These are phyloP conservation scores for Maniola hyperantus DNA, from an alignment of 2,888 invertebrate species.

Conservation along the genomic window DNA sequence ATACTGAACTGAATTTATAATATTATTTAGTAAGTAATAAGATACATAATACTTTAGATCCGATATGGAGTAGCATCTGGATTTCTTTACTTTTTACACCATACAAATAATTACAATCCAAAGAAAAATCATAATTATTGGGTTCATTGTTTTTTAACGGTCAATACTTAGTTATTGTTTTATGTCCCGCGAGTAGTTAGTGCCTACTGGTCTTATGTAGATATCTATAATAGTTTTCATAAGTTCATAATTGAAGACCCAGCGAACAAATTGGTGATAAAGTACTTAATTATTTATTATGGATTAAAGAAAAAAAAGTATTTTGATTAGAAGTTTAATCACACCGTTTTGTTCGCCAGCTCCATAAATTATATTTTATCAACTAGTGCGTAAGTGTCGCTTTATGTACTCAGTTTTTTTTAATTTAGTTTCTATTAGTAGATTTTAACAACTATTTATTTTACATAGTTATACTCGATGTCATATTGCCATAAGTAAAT, in stretches of 20 bases:
- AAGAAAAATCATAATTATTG: slow-evolving; percentile 13
- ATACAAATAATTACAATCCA: slow-evolving; percentile 20
- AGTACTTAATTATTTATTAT: too few relatives aligned
- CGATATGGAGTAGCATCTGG: slow-evolving; percentile 3
- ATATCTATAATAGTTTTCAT: not conserved
- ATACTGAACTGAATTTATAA: not conserved
- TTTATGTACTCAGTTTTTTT: not conserved
- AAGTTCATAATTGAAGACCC: not conserved
- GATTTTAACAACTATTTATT: slow-evolving; percentile 63
- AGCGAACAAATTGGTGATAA: too few relatives aligned
- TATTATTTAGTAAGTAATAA: not conserved
- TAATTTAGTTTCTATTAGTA: not conserved
- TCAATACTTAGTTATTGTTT: too few relatives aligned
- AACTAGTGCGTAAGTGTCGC: not conserved
- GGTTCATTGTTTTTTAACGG: not conserved
- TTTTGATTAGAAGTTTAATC: too few relatives aligned
- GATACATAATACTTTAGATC: not conserved
- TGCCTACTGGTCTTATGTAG: not conserved
- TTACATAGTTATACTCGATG: slow-evolving; percentile 51
- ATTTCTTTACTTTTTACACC: not conserved
- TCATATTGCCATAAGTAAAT: slow-evolving; percentile 75
- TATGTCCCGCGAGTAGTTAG: not conserved
- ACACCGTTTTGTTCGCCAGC: too few relatives aligned
- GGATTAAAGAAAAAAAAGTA: too few relatives aligned
- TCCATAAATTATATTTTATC: not conserved